A percentile compares a stretch with the other conserved stretches of the same genome.
phyloP scores from a whole-genome alignment of 2,113 vertebrate genomes.

The Prietella phreatophila region DNA sequence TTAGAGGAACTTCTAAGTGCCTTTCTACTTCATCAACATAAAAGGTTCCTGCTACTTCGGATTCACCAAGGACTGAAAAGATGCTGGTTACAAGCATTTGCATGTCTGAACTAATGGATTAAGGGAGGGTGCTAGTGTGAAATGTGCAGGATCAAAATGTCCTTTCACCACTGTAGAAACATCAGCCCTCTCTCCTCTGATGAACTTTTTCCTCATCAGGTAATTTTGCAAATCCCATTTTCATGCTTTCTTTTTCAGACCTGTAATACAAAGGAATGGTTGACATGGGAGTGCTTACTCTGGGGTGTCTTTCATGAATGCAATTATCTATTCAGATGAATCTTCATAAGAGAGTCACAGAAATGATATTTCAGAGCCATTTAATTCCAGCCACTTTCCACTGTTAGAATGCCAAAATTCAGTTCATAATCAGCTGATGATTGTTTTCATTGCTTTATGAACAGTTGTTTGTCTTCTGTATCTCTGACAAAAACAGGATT shows the following conservation, averaged over 20 bases:
- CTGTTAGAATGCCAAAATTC: background rate
- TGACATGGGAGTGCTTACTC: background rate
- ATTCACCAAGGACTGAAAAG: background rate
- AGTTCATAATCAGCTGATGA: background rate
- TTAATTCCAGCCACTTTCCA: background rate
- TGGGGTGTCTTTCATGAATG: background rate
- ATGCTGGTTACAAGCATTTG: background rate
- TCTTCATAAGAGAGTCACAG: background rate
- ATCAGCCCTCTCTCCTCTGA: background rate
- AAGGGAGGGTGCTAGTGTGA: background rate
- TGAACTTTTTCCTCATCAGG: background rate
- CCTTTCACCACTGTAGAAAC: background rate
- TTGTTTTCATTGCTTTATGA: background rate
- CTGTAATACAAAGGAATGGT: background rate
- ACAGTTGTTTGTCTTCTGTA: background rate
- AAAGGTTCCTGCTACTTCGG: background rate
- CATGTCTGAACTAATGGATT: background rate
- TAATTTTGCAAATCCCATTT: background rate
- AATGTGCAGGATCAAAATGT: background rate
- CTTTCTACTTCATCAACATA: background rate
- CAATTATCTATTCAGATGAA: background rate
- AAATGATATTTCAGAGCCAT: background rate
- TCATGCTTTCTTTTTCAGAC: background rate
- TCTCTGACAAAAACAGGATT: background rate
- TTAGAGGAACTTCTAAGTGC: background rate